phyloP scores from a whole-genome alignment of 2,797 vertebrate species.

The Hafferia zeledoni region DNA sequence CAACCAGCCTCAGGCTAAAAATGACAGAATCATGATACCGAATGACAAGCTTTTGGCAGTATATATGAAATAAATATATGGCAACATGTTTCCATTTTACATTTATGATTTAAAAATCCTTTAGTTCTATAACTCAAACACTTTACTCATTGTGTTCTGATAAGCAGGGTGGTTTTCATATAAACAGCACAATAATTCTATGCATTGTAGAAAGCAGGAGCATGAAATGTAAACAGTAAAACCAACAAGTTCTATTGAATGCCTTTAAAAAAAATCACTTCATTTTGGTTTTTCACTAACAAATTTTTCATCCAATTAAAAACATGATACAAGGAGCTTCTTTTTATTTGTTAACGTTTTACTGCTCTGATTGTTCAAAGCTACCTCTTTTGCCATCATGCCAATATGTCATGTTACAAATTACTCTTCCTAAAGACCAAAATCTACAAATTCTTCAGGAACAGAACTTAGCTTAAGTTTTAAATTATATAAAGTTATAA shows the following conservation, averaged over 20 bases:
- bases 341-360: not conserved
- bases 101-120: slow-evolving; percentile 50
- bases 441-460: not conserved
- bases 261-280: not conserved
- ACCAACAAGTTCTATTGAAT: not conserved
- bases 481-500: not conserved
- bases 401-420: not conserved
- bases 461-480: not conserved
- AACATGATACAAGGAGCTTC: not conserved
- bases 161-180: not conserved
- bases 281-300: not conserved
- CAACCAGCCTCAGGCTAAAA: slow-evolving; percentile 48
- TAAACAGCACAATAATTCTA: slow-evolving; percentile 9
- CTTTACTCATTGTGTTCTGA: slow-evolving; percentile 29
- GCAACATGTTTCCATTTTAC: slow-evolving; percentile 36
- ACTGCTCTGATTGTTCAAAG: not conserved
- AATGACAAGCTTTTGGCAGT: slow-evolving; percentile 55
- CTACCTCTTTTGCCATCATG: not conserved
- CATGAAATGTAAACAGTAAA: slow-evolving; percentile 28
- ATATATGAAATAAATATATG: not conserved
- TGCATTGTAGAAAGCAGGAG: not conserved
- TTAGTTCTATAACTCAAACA: slow-evolving; percentile 10
- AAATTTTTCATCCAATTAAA: not conserved
- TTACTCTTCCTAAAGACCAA: not conserved
- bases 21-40: slow-evolving; percentile 26